Base-by-base conservation (phyloP, 1,140 invertebrate genomes). In the Platyscapa corneri region DNA sequence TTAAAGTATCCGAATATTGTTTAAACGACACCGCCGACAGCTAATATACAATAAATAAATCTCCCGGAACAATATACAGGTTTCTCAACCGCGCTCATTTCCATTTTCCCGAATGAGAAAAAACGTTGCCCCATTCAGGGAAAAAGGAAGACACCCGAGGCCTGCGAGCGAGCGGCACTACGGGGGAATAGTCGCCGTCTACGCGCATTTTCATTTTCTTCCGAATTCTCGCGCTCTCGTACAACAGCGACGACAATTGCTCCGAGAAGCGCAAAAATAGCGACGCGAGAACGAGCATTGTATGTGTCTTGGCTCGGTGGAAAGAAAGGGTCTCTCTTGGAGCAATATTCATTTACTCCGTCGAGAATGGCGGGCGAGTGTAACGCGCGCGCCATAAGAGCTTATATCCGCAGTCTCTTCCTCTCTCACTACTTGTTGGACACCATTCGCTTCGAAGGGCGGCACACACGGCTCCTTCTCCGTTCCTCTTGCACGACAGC, bases 261-360 rank as follows among this genome's bases (percentile, higher is more conserved):
- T 37, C 72, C 37, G 37, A 72, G 70, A n/a, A 60, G 70, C 46
- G 70, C 39, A 46, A 39, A 53, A 74, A 82, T 53, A 82, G 70
- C 70, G 46, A 42, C 34, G 82, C 49, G 70, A 49, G 78, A 32
- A 72, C 37, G 80, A 82, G 78, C 34, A 87, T 87, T 87, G 80
- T 60, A 84, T 83, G 86, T 75, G 79, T 78, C 37, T 79, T 85
- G 82, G 84, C 83, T 88, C 85, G 81, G 84, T 67, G 77, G 75
- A 64, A 77, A 70, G 53, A 82, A 79, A 87, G 85, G 81, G 70
- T 64, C 67, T 82, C 65, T 78, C 46, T 46, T 39, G 18, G 83
- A 72, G 85, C 85, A 82, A 86, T 87, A 89, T 88, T 87, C 88
- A 86, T 90, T 89, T 85, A 86, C 65, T 83, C 85, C 75, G 85